Conservation (phyloP, 2,797 vertebrate species). For the Muraenolepis orangiensis region DNA sequence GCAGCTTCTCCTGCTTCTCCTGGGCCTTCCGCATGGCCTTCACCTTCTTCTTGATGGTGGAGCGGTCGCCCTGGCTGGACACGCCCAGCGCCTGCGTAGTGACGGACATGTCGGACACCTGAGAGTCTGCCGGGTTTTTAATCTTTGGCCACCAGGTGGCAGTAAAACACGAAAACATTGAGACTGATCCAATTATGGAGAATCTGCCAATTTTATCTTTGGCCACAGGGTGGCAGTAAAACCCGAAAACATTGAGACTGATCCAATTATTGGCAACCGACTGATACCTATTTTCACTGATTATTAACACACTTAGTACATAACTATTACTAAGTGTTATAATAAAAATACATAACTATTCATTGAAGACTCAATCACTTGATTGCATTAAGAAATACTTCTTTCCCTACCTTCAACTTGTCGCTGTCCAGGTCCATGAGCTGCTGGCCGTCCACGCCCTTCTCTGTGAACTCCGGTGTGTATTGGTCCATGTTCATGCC, state of each 20-base stretch:
- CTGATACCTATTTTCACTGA: neutral
- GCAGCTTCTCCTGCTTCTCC: constrained; percentile 89
- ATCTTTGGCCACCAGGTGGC: constrained; percentile 54
- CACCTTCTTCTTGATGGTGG: constrained; percentile 88
- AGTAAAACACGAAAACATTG: constrained; percentile 30
- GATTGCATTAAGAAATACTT: neutral
- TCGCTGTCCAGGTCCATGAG: constrained; percentile 84
- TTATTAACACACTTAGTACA: no score
- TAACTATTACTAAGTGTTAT: no score
- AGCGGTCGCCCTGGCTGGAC: constrained; percentile 84
- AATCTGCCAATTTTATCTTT: constrained; percentile 3
- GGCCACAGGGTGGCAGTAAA: constrained; percentile 60
- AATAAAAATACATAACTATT: no score
- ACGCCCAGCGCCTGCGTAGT: constrained; percentile 77
- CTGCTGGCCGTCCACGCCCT: constrained; percentile 81
- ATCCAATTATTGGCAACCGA: neutral
- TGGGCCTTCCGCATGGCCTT: constrained; percentile 88
- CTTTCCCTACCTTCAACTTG: constrained; percentile 78
- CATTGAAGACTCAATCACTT: neutral
- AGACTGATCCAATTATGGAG: neutral
- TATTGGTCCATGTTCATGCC: constrained; percentile 92
- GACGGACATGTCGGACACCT: neutral
- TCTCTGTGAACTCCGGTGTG: constrained; percentile 80
- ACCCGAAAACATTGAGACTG: neutral
- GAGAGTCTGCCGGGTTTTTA: neutral